These are phyloP conservation scores for Noctilio leporinus DNA, from an alignment of 2,113 vertebrate genomes.

Conservation along the genomic window DNA sequence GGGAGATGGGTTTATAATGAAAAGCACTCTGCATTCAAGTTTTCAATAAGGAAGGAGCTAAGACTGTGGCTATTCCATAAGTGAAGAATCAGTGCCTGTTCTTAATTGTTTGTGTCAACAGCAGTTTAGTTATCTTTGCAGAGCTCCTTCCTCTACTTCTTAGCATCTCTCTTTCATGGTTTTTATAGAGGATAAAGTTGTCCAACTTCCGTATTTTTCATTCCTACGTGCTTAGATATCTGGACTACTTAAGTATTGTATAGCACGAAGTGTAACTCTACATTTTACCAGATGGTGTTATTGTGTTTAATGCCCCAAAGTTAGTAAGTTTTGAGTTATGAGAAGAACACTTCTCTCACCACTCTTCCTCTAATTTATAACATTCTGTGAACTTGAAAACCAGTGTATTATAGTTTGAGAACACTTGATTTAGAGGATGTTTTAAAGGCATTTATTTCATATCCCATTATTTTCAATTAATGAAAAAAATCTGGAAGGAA, in stretches of 20 bases:
- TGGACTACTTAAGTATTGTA: not conserved
- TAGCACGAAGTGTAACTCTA: not conserved
- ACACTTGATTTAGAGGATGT: not conserved
- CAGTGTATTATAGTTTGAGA: not conserved
- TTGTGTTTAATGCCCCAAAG: not conserved
- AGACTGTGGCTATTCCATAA: not conserved
- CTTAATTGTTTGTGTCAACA: not conserved
- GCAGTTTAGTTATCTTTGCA: not conserved
- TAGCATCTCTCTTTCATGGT: not conserved
- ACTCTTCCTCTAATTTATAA: not conserved
- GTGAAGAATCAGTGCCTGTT: not conserved
- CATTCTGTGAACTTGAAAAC: not conserved
- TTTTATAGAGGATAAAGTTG: not conserved
- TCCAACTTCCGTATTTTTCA: not conserved
- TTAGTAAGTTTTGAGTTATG: not conserved
- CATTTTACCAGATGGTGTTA: not conserved
- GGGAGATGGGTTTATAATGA: not conserved
- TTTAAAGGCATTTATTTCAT: not conserved
- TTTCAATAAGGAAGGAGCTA: not conserved
- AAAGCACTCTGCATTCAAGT: not conserved
- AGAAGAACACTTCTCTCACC: not conserved
- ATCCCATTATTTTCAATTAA: not conserved
- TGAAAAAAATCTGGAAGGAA: not conserved
- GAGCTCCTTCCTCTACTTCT: not conserved
- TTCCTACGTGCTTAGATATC: not conserved